These are phyloP conservation scores for Pseudonaja textilis DNA, from an alignment of 2,113 vertebrate genomes.

Conservation along the genomic window DNA sequence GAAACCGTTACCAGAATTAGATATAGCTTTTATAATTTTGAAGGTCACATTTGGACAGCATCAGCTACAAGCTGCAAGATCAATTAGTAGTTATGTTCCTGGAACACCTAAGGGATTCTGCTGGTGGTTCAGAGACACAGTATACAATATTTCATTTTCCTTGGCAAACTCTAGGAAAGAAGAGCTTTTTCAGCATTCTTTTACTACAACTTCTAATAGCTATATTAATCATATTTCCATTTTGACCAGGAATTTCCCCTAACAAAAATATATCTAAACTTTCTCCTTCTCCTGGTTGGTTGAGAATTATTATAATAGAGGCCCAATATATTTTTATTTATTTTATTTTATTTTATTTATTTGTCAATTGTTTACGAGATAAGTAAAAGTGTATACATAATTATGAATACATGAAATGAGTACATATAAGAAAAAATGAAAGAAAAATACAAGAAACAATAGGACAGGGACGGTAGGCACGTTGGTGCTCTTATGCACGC, in stretches of 20 bases:
- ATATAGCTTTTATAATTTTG: neutral
- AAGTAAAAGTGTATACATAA: too few species aligned
- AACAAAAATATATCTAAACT: neutral
- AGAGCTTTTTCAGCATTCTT: neutral
- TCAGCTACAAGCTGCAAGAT: neutral
- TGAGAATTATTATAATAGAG: neutral
- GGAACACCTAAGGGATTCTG: neutral
- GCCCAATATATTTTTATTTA: neutral
- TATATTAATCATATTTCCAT: neutral
- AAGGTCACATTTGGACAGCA: neutral
- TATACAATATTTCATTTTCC: neutral
- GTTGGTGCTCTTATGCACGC: too few species aligned
- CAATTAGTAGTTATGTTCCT: neutral
- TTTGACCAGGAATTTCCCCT: neutral
- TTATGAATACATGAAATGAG: too few species aligned
- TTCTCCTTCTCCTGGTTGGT: neutral
- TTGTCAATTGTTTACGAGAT: too few species aligned
- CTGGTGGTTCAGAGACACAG: neutral
- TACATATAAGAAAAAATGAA: too few species aligned
- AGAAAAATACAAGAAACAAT: too few species aligned
- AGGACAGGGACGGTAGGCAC: too few species aligned
- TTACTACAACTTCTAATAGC: neutral
- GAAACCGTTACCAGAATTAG: neutral
- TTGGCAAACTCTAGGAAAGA: neutral
- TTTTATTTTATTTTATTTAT: too few species aligned